These are phyloP conservation scores for Netelia inedita DNA, from an alignment of 2,888 invertebrate species.

Conservation along the genomic window DNA sequence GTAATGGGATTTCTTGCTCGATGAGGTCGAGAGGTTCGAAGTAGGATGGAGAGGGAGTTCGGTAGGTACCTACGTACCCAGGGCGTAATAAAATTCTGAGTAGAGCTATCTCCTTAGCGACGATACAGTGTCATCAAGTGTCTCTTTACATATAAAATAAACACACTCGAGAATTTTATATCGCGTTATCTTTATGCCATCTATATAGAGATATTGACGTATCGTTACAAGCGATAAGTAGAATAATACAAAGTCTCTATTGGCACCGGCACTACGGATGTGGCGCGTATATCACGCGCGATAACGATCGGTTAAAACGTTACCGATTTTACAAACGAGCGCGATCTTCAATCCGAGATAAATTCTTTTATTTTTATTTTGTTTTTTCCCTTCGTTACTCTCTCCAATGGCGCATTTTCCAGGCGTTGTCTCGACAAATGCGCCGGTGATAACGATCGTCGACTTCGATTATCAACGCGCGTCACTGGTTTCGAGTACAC, in stretches of 20 bases:
- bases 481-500: conserved; percentile 4
- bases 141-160: not conserved
- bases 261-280: not conserved
- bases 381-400: not conserved
- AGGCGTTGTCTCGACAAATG: not conserved
- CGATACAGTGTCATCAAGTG: not conserved
- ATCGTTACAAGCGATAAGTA: not conserved
- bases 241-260: not conserved
- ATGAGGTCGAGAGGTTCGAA: not conserved
- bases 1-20: conserved; percentile 56
- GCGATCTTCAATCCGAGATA: conserved; percentile 5
- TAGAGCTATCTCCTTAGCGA: not conserved
- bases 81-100: not conserved
- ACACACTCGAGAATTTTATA: not conserved
- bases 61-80: not conserved
- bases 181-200: not conserved
- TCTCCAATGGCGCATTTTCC: not conserved
- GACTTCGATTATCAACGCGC: conserved; percentile 24
- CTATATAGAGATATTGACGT: not conserved
- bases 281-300: not conserved
- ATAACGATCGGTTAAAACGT: not conserved
- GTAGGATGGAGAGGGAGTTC: conserved; percentile 14
- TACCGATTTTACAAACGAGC: not conserved
- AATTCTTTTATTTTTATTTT: not conserved
- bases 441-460: conserved; percentile 18